phyloP scores from a whole-genome alignment of 2,797 vertebrate species.

The Ctenochaetus hawaiiensis region DNA sequence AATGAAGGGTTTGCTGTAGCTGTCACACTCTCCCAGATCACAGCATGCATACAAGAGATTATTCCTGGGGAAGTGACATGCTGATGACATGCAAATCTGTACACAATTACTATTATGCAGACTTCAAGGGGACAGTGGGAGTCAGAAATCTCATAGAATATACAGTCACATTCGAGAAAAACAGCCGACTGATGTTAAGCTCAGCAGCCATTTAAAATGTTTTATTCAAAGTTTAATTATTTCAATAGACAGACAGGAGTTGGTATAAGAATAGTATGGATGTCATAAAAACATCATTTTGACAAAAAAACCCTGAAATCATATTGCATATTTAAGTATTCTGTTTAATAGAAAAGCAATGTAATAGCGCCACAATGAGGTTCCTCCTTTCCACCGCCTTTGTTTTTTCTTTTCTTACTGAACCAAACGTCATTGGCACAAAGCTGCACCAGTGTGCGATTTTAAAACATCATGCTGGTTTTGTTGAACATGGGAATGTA shows the following conservation, averaged over 20 bases:
- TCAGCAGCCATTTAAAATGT: slow-evolving; percentile 31
- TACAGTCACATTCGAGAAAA: slow-evolving; percentile 18
- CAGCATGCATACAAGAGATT: slow-evolving; percentile 58
- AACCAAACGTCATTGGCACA: no score
- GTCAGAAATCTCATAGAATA: slow-evolving; percentile 38
- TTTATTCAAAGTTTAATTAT: slow-evolving; percentile 34
- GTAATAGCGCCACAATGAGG: no score
- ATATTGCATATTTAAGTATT: no score
- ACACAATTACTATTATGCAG: slow-evolving; percentile 66
- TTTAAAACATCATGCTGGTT: no score
- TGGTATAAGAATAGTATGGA: background rate
- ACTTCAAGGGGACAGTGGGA: slow-evolving; percentile 58
- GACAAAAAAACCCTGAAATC: no score
- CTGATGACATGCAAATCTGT: slow-evolving; percentile 58
- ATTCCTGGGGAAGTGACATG: slow-evolving; percentile 56
- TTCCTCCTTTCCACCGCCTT: no score
- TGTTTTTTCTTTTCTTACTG: no score
- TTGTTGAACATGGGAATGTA: no score
- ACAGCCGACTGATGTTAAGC: slow-evolving; percentile 15
- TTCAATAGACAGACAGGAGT: slow-evolving; percentile 23
- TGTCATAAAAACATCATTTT: no score
- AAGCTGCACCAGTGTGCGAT: no score
- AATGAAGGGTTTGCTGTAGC: slow-evolving; percentile 63
- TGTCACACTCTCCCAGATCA: slow-evolving; percentile 64
- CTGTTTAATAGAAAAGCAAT: no score